These are phyloP conservation scores for Oplegnathus fasciatus DNA, from an alignment of 2,113 vertebrate genomes.

Conservation along the genomic window DNA sequence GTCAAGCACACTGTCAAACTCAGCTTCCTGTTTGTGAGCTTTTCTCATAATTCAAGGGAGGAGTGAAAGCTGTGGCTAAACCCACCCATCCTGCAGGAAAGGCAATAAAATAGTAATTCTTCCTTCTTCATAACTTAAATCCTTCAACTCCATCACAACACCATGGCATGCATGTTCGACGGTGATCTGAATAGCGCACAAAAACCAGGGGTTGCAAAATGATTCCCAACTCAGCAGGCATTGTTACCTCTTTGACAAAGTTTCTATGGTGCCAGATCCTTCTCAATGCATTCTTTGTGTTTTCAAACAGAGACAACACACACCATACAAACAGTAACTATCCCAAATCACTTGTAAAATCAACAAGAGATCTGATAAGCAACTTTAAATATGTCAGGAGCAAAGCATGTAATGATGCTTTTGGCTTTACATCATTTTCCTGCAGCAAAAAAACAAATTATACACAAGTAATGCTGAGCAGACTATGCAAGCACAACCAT, in stretches of 20 bases:
- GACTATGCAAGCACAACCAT: background rate
- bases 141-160: background rate
- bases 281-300: background rate
- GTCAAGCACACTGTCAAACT: conserved; percentile 43
- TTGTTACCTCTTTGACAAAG: conserved; percentile 17
- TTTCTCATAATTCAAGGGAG: conserved; percentile 1
- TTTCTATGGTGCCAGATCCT: conserved; percentile 22
- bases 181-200: conserved; percentile 2
- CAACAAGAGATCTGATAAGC: background rate
- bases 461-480: background rate
- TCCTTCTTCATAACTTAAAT: background rate
- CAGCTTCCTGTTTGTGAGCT: conserved; percentile 67
- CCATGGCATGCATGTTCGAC: background rate
- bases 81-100: conserved; percentile 61
- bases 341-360: background rate
- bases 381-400: background rate
- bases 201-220: background rate
- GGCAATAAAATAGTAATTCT: conserved; percentile 23
- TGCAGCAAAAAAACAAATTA: background rate
- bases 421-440: background rate
- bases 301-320: background rate
- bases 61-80: conserved; percentile 40
- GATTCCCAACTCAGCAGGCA: background rate
- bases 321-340: background rate
- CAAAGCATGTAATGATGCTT: background rate